Base-by-base conservation (phyloP, 2,113 vertebrate species). In the Etia nguti region DNA sequence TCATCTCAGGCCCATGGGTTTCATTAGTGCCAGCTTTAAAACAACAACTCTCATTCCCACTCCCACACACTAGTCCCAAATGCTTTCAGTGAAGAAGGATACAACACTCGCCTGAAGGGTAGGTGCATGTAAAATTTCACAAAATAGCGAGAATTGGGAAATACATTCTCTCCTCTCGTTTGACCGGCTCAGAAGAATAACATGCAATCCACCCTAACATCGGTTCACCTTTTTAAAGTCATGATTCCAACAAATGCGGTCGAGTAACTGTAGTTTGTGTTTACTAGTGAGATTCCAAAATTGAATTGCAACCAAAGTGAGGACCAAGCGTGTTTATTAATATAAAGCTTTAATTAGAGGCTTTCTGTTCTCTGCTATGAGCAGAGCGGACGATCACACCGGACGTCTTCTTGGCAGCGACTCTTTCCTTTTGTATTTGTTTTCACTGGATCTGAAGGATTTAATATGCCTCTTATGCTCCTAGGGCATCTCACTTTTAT, bases 1-100 rank as follows among this genome's bases (percentile, higher is more conserved):
- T 95, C 91, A 90, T 91, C 10, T 20, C 20, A 36, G 65, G 77
- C 95, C 94, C 94, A 87, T 91, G 95, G 94, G 95, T 90, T 95
- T 95, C 92, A 95, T 95, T 95, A 95, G 91, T 90, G 89, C 86
- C 92, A 94, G 87, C 90, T 86, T 92, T 93, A 94, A 94, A 89
- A 93, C 92, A 94, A 93, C 90, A 94, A 87, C 84, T 88, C 86
- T 89, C 82, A 88, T 94, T 84, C 87, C 93, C 85, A 90, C 92
- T 91, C 94, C 92, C 92, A 92, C 95, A 83, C 89, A 86, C 60
- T 11, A 79, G 68, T 94, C 92, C 91, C 93, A 86, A 87, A 93
- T 83, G 90, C 89, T 90, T 94, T 87, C 86, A 87, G 68, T 88
- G 82, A 57, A 87, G 89, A 65, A 92, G 84, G 80, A 92, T 89